Base-by-base conservation (phyloP, 2,797 vertebrate genomes). In the Cyprinella venusta region DNA sequence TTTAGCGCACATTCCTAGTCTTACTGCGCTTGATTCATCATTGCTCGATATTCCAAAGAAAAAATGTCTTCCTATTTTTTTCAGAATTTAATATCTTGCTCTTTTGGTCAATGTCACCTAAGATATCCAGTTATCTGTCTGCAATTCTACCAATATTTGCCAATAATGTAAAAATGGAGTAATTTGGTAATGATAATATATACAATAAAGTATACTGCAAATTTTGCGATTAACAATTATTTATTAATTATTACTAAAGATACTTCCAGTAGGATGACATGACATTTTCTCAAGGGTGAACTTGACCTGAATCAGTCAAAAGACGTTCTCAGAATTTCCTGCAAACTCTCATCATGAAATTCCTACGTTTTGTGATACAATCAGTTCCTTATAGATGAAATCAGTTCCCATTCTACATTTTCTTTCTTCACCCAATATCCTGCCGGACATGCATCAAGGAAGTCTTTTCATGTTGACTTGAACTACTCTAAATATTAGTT, bases 391-490 rank as follows among this genome's bases (percentile, higher is more conserved):
- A 50, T 72, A 33, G 7, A 24, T 38, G 3, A 75, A 42, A 75
- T 21, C 42, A 50, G 8, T 30, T 65, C 42, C 42, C 12, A 38
- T 4, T 10, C 59, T 48, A 33, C 1, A 6, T 24, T 56, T 40
- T 54, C 8, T 40, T 67, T 3, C 8, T 8, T 5, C 3, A 10
- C 33, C 21, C 8, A 40, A 40, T 18, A 40, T 54, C 6, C 33
- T 26, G 2, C 15, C 19, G 13, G 16, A 26, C 1, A 15, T 70
- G 67, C n/a, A 52, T 38, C 40, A 42, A 15, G 6, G 19, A 80
- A 19, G 6, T 69, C 18, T 2, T 69, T 80, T 56, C 24, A 45
- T 61, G 38, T 71, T 71, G 40, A 71, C 54, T 72, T 81, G 48
- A 74, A 72, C 40, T 61, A n/a, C 33, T 36, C 7, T 1, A 36